Evolutionary conservation across 2,888 invertebrate species (phyloP).

Genomic region (Linnaemya tessellans): DNA sequence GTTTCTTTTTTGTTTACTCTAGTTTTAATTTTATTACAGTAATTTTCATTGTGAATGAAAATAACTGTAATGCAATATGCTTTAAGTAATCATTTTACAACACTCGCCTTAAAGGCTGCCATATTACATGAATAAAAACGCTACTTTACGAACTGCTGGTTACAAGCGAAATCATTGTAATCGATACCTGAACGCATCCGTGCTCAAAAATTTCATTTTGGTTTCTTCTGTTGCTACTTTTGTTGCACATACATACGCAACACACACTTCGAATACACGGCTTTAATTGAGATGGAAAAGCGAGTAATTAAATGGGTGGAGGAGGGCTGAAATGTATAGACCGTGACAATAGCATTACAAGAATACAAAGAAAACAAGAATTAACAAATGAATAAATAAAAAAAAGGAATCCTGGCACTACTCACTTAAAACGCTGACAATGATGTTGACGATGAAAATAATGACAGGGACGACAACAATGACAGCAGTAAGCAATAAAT

Average conservation of each 20-base stretch:
- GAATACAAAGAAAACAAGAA: background rate
- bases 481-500: background rate
- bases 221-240: background rate
- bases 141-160: background rate
- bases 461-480: constrained; percentile 22
- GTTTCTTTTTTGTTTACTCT: too few relatives aligned
- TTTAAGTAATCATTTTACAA: background rate
- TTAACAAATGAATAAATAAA: constrained; percentile 10
- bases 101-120: background rate
- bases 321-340: background rate
- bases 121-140: background rate
- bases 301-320: background rate
- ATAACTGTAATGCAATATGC: too few relatives aligned
- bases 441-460: constrained; percentile 30
- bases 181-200: constrained; percentile 40
- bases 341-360: constrained; percentile 30
- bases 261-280: background rate
- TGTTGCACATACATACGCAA: background rate
- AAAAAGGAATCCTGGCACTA: constrained; percentile 31
- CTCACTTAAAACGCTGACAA: constrained; percentile 27
- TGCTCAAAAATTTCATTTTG: constrained; percentile 23
- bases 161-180: constrained; percentile 21
- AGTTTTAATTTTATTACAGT: too few relatives aligned
- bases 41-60: too few relatives aligned
- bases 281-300: background rate